Conservation (phyloP, 2,888 invertebrate species). For the Drosophila nr. perissopoda region DNA sequence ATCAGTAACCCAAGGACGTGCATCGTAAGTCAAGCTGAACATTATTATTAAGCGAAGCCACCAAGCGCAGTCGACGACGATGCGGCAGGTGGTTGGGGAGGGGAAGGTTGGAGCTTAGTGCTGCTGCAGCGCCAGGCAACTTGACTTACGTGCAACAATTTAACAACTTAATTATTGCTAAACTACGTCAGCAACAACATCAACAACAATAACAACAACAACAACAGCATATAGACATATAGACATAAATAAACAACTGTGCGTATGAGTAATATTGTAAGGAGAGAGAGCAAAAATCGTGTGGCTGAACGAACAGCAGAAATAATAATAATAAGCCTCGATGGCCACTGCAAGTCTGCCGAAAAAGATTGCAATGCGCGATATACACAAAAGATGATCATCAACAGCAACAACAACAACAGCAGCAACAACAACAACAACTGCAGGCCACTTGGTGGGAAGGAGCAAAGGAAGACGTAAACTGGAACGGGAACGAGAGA, state of each 20-base stretch:
- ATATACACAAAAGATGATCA: constrained; percentile 74
- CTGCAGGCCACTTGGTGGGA: constrained; percentile 26
- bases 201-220: constrained; percentile 41
- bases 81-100: constrained; percentile 18
- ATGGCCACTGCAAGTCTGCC: constrained; percentile 43
- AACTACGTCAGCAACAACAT: constrained; percentile 73
- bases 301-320: constrained; percentile 36
- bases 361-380: constrained; percentile 74
- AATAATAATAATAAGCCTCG: constrained; percentile 60
- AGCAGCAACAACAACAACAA: constrained; percentile 23
- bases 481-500: constrained; percentile 3
- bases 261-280: constrained; percentile 76
- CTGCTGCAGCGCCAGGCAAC: constrained; percentile 38
- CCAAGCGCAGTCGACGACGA: constrained; percentile 38
- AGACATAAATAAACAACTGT: constrained; percentile 74
- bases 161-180: constrained; percentile 84
- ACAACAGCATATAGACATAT: constrained; percentile 42
- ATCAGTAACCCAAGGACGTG: constrained; percentile 82
- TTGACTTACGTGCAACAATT: constrained; percentile 82
- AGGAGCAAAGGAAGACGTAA: not conserved
- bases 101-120: not conserved
- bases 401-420: constrained; percentile 28
- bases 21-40: constrained; percentile 78
- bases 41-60: constrained; percentile 77
- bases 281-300: constrained; percentile 46